A percentile compares a stretch with the other conserved stretches of the same genome.
Evolutionary conservation across 2,113 vertebrate genomes (phyloP).

Genomic region (Sylvilagus bachmani): DNA sequence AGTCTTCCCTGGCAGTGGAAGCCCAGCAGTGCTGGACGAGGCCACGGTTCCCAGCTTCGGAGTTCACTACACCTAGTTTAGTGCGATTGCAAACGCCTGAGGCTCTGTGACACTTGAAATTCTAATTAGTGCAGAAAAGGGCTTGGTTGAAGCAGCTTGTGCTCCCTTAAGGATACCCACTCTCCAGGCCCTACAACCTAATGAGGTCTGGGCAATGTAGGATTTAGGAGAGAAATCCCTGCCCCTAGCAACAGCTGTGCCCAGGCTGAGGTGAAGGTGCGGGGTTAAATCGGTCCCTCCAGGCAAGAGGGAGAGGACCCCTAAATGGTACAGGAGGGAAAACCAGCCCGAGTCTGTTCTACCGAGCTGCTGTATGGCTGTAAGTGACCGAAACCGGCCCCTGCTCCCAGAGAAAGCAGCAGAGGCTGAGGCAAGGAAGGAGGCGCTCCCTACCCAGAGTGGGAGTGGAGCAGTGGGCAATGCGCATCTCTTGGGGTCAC

Average conservation of each 20-base stretch:
- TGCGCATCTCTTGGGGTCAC: neutral
- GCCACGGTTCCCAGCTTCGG: neutral
- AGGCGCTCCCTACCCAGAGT: neutral
- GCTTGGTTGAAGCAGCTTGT: slow-evolving; percentile 76
- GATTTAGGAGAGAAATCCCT: slow-evolving; percentile 77
- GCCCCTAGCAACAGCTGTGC: slow-evolving; percentile 73
- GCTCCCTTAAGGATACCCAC: slow-evolving; percentile 78
- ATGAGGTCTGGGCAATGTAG: slow-evolving; percentile 78
- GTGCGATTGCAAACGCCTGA: slow-evolving; percentile 59
- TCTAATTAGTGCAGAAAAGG: slow-evolving; percentile 82
- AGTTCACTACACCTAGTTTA: slow-evolving; percentile 74
- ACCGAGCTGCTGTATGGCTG: neutral
- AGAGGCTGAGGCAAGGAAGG: neutral
- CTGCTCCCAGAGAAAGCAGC: neutral
- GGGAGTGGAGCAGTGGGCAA: neutral
- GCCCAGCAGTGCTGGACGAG: slow-evolving; percentile 29
- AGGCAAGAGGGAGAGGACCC: neutral
- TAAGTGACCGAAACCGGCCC: neutral
- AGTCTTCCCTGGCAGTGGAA: slow-evolving; percentile 8
- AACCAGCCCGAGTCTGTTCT: neutral
- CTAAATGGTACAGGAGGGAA: neutral
- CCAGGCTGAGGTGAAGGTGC: slow-evolving; percentile 47
- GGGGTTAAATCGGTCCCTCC: slow-evolving; percentile 43
- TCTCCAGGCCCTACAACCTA: slow-evolving; percentile 69
- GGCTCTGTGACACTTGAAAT: slow-evolving; percentile 82